These are phyloP conservation scores for Cyclina sinensis DNA, from an alignment of 1,140 invertebrate genomes.

Conservation along the genomic window DNA sequence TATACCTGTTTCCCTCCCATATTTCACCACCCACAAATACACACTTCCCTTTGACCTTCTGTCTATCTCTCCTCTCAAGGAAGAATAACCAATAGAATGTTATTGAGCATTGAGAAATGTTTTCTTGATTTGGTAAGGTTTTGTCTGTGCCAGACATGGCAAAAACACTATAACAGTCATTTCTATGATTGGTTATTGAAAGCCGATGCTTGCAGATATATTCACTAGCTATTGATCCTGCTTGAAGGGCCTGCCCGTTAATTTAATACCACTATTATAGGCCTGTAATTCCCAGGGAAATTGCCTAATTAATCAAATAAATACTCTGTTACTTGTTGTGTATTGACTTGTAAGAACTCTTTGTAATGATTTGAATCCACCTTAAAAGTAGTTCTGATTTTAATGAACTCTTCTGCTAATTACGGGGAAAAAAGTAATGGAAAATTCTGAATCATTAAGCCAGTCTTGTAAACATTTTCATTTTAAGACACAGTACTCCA, in stretches of 20 bases:
- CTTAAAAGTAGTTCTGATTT: too few relatives aligned
- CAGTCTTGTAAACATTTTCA: too few relatives aligned
- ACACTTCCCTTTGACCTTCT: too few relatives aligned
- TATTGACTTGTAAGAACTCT: background rate
- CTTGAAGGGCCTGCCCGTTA: background rate
- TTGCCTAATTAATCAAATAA: conserved; percentile 46
- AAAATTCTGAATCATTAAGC: too few relatives aligned
- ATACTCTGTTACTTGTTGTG: conserved; percentile 11
- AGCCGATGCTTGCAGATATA: background rate
- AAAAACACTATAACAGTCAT: background rate
- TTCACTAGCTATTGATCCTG: background rate
- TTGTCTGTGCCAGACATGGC: background rate
- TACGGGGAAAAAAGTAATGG: too few relatives aligned
- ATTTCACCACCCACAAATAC: too few relatives aligned
- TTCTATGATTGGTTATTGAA: conserved; percentile 32
- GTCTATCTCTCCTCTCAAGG: too few relatives aligned
- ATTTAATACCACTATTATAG: conserved; percentile 43
- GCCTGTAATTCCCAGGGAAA: conserved; percentile 31
- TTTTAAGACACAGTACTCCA: too few relatives aligned
- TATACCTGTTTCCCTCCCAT: too few relatives aligned
- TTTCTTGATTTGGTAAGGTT: background rate
- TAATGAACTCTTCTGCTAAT: too few relatives aligned
- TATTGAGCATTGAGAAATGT: background rate
- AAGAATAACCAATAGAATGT: too few relatives aligned
- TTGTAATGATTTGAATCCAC: background rate